These are phyloP conservation scores for Sinhomidia bicolor DNA, from an alignment of 2,888 invertebrate genomes.

Conservation along the genomic window DNA sequence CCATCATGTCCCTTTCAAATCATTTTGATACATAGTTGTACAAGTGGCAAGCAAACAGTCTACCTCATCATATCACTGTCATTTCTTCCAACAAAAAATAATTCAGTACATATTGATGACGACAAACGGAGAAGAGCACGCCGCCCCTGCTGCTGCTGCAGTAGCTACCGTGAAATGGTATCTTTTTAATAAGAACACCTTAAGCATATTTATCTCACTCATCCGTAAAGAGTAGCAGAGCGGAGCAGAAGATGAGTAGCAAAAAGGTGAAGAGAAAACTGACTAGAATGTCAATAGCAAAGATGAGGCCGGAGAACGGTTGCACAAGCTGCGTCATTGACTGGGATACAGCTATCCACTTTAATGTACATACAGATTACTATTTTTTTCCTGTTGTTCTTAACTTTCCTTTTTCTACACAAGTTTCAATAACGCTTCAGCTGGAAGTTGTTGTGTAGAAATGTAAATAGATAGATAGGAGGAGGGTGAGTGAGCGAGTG, in stretches of 20 bases:
- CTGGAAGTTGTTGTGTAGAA: background rate
- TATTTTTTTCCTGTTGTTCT: conserved; percentile 12
- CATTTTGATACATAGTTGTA: background rate
- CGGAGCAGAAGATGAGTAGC: too few species aligned
- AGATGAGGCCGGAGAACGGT: background rate
- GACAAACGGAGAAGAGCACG: background rate
- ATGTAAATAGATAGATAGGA: background rate
- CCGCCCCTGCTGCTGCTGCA: too few species aligned
- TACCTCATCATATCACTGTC: conserved; percentile 14
- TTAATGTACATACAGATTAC: too few species aligned
- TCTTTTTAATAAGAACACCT: conserved; percentile 3
- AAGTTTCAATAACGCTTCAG: conserved; percentile 15
- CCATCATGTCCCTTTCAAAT: conserved; percentile 56
- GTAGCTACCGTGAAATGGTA: background rate
- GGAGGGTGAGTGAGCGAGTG: background rate
- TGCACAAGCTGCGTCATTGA: background rate
- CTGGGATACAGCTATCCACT: too few species aligned
- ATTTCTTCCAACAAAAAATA: background rate
- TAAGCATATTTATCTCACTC: background rate
- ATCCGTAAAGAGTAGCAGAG: background rate
- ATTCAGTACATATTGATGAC: conserved; percentile 1
- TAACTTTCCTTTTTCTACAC: conserved; percentile 3
- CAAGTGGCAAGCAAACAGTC: background rate
- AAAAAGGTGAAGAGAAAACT: background rate
- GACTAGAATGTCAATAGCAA: background rate